Base-by-base conservation (phyloP, 1,140 invertebrate genomes). In the Ceratina calcarata region DNA sequence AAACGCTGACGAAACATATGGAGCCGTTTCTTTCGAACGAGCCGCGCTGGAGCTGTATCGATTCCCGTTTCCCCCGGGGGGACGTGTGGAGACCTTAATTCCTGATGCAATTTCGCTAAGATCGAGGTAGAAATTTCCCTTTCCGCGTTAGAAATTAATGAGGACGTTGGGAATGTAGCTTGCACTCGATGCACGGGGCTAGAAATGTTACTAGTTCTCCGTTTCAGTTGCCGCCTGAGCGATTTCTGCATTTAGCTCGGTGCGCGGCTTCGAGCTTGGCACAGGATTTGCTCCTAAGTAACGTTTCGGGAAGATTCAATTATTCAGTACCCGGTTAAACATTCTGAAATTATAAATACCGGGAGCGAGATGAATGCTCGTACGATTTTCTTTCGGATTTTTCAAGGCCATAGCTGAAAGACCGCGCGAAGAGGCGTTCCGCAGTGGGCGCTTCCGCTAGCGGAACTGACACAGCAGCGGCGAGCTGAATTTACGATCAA, bases 101-200 rank as follows among this genome's bases (percentile, higher is more conserved):
- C 24, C 58, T 64, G 58, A 45, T 55, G 76, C 76, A 64, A 78
- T 78, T 72, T 64, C 76, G 58, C 24, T 71, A 72, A 78, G 68
- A 62, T 45, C 67, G 13, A 7, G n/a, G 55, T 18, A 18, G 57
- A 53, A 62, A 70, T 24, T 60, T 51, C 37, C 74, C 45, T 60
- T 24, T n/a, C 65, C 65, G 13, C 27, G 55, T 60, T 60, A 20
- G 32, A 32, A 24, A 76, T 68, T 60, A 68, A 68, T n/a, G 73
- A 76, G 73, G 18, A 20, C 51, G 15, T 58, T 37, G 67, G 67
- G 16, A 55, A 67, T 45, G 20, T 49, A 27, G 66, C 20, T 15
- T 13, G 20, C 4, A 22, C 22, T 16, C n/a, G 55, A 57, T 57
- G 51, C 4, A 3, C 3, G 16, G 22, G 49, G 51, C 24, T 55